These are phyloP conservation scores for Eurytoma californica DNA, from an alignment of 2,888 invertebrate genomes.

Conservation along the genomic window DNA sequence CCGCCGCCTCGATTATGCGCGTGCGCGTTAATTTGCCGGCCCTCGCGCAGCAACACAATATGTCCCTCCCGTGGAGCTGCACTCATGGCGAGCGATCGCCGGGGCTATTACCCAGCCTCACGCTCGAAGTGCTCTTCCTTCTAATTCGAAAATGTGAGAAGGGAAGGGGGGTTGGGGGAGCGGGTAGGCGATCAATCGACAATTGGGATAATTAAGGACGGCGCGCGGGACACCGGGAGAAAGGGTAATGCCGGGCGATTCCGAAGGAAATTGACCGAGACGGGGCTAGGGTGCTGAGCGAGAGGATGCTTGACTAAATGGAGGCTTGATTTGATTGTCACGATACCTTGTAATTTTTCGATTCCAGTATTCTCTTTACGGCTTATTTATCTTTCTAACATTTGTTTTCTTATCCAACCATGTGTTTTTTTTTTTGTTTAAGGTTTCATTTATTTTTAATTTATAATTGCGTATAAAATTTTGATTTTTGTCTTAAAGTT, in stretches of 20 bases:
- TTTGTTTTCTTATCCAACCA: no score
- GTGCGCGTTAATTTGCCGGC: conserved; percentile 28
- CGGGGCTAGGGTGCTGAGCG: background rate
- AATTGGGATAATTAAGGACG: conserved; percentile 14
- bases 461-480: no score
- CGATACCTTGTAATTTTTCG: background rate
- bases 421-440: no score
- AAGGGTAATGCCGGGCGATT: background rate
- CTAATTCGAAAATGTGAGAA: conserved; percentile 42
- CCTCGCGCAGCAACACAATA: background rate
- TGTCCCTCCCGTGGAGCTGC: background rate
- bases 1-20: conserved; percentile 27
- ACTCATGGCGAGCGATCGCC: background rate
- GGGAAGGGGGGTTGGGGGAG: background rate
- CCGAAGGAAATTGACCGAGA: background rate
- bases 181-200: conserved; percentile 6
- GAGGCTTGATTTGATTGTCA: background rate
- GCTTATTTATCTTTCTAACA: no score
- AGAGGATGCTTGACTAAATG: background rate
- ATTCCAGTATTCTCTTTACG: no score
- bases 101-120: conserved; percentile 1
- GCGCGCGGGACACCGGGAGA: background rate
- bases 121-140: conserved; percentile 29
- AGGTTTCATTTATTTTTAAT: no score
- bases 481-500: no score